Conservation (phyloP, 92 coral and sea anemone genomes). For the Zoanthus sansibaricus region DNA sequence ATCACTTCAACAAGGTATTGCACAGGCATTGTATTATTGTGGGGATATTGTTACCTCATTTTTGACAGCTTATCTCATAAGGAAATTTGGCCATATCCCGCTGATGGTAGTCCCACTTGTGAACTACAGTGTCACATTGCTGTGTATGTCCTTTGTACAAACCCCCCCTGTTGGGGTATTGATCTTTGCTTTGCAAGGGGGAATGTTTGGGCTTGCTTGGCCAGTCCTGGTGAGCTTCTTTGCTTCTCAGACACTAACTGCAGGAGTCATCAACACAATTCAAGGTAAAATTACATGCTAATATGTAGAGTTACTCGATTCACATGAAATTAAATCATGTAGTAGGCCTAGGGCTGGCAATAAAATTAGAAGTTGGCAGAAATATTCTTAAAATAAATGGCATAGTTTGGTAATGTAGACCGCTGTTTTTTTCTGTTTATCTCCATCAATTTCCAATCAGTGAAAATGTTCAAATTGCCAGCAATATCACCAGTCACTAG, state of each 20-base stretch:
- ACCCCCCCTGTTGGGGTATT: conserved; percentile 48
- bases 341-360: not conserved
- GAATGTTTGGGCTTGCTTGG: conserved; percentile 60
- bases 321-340: not conserved
- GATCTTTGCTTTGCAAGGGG: conserved; percentile 39
- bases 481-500: too few species aligned
- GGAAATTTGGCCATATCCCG: conserved; percentile 40
- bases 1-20: conserved; percentile 53
- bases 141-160: conserved; percentile 47
- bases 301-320: not conserved
- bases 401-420: too few species aligned
- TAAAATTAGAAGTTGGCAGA: too few species aligned
- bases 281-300: conserved; percentile 47
- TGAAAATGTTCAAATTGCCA: too few species aligned
- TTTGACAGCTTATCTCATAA: conserved; percentile 50
- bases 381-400: too few species aligned
- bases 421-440: too few species aligned
- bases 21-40: conserved; percentile 37
- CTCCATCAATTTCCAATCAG: too few species aligned
- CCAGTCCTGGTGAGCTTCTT: conserved; percentile 56
- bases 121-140: conserved; percentile 44
- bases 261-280: conserved; percentile 49
- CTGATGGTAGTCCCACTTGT: conserved; percentile 32
- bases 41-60: conserved; percentile 29
- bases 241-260: conserved; percentile 34